Percentiles rank a stretch among this genome's conserved stretches.
Evolutionary conservation across 2,888 invertebrate species (phyloP).

Genomic region (Lycaena phlaeas): DNA sequence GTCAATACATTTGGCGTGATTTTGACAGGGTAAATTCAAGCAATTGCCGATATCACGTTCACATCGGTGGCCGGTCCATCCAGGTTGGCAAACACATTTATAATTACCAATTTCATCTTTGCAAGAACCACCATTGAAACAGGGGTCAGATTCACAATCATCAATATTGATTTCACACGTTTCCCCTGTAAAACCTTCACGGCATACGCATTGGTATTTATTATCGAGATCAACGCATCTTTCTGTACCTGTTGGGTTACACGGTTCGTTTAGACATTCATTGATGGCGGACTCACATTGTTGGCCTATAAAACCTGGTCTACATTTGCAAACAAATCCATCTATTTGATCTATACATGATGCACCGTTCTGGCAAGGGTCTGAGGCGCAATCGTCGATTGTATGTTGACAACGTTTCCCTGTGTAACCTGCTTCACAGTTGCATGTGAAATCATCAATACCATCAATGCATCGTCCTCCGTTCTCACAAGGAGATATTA

Average conservation of each 20-base stretch:
- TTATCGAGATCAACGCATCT: conserved; percentile 91
- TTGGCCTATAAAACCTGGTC: conserved; percentile 92
- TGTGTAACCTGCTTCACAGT: conserved; percentile 94
- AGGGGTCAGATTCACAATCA: conserved; percentile 89
- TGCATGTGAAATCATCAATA: conserved; percentile 87
- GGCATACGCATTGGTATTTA: conserved; percentile 89
- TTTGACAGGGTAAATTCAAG: conserved; percentile 89
- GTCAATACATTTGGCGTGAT: conserved; percentile 92
- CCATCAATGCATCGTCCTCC: conserved; percentile 93
- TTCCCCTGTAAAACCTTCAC: conserved; percentile 88
- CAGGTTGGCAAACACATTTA: conserved; percentile 85
- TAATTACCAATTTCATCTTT: conserved; percentile 89
- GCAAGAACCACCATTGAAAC: conserved; percentile 91
- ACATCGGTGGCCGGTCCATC: conserved; percentile 90
- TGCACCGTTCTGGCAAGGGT: conserved; percentile 94
- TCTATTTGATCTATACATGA: conserved; percentile 90
- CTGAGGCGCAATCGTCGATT: conserved; percentile 91
- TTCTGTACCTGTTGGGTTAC: conserved; percentile 91
- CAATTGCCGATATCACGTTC: conserved; percentile 92
- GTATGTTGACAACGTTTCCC: conserved; percentile 94
- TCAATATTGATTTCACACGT: conserved; percentile 90
- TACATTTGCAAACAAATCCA: conserved; percentile 93
- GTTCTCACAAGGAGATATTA: conserved; percentile 90
- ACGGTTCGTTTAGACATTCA: conserved; percentile 92
- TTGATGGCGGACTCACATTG: conserved; percentile 95